A percentile compares a stretch with the other conserved stretches of the same genome.
Conservation (phyloP, 2,113 vertebrate species). For the Chloropsis cyanopogon region DNA sequence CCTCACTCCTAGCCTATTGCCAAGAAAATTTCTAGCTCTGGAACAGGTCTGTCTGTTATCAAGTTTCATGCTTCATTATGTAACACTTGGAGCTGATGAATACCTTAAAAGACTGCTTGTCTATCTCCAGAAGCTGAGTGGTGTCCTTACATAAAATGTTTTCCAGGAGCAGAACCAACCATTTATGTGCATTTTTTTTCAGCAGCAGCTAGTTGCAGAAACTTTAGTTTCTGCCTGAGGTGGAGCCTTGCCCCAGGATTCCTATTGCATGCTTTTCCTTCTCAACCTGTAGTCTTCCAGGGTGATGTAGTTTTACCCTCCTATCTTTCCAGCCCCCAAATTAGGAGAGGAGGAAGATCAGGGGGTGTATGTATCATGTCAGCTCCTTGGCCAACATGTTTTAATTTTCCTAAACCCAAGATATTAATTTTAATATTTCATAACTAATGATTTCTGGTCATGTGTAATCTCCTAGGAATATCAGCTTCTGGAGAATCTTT, state of each 20-base stretch:
- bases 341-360: neutral
- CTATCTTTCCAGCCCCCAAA: neutral
- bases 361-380: neutral
- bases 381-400: neutral
- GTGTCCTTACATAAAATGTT: neutral
- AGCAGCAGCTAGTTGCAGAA: neutral
- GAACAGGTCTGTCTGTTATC: neutral
- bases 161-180: neutral
- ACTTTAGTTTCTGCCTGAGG: neutral
- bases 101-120: neutral
- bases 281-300: neutral
- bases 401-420: neutral
- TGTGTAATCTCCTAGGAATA: neutral
- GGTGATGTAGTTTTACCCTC: neutral
- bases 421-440: neutral
- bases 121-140: neutral
- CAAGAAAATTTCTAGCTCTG: neutral
- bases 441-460: neutral
- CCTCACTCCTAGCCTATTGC: neutral
- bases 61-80: neutral
- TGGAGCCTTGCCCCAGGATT: neutral
- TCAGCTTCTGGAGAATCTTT: neutral
- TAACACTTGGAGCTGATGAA: neutral
- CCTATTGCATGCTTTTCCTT: neutral
- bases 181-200: neutral